These are phyloP conservation scores for Pachyseris speciosa DNA, from an alignment of 64 coral and sea anemone species.

Conservation along the genomic window DNA sequence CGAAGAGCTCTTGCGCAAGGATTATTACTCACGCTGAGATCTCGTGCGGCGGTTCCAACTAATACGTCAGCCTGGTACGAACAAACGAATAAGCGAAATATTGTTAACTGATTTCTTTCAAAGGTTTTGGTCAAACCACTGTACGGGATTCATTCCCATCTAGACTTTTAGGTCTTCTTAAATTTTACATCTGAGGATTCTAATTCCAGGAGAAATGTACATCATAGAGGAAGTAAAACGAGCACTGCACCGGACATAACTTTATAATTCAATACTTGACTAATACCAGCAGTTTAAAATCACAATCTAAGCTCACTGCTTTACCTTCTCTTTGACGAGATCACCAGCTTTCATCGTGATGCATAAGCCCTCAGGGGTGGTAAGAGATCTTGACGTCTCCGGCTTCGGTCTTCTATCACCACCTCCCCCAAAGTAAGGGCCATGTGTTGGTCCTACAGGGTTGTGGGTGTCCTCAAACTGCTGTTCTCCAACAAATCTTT, in stretches of 20 bases:
- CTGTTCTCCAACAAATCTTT: background rate
- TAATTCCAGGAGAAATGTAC: no score
- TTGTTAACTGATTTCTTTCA: no score
- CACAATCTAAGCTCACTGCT: no score
- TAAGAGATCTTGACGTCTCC: background rate
- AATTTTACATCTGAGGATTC: no score
- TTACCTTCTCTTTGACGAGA: conserved; percentile 35
- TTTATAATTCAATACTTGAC: background rate
- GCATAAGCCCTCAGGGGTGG: background rate
- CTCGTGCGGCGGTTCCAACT: conserved; percentile 51
- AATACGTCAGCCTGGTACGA: conserved; percentile 54
- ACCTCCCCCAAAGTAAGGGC: no score
- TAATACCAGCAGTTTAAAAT: background rate
- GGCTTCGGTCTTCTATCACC: no score
- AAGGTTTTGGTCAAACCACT: background rate
- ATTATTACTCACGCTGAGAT: conserved; percentile 41
- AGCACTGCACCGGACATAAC: no score
- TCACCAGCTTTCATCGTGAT: conserved; percentile 43
- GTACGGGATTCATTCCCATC: no score
- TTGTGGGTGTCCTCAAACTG: no score
- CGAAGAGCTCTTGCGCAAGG: conserved; percentile 42
- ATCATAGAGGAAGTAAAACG: no score
- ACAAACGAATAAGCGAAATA: background rate
- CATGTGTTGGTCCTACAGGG: no score
- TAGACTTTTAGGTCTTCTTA: no score